Percentiles rank a stretch among this genome's conserved stretches.
Conservation (phyloP, 1,140 invertebrate genomes). For the Drosophila mayri region DNA sequence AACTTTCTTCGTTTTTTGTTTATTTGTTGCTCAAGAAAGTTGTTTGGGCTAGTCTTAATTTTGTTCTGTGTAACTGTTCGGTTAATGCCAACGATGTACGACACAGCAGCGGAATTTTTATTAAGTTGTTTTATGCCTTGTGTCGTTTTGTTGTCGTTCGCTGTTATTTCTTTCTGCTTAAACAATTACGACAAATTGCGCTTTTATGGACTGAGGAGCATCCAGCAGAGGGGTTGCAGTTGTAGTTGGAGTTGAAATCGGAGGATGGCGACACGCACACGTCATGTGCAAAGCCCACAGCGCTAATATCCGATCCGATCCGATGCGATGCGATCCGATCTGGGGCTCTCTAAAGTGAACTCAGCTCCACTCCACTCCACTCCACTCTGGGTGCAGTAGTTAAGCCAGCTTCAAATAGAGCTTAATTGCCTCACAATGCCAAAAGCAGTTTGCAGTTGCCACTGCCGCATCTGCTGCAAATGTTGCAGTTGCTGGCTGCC, state of each 20-base stretch:
- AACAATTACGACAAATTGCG: constrained; percentile 85
- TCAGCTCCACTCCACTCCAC: constrained; percentile 2
- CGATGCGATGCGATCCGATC: constrained; percentile 16
- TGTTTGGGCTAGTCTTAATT: not conserved
- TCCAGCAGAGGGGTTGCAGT: constrained; percentile 1
- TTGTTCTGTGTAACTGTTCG: not conserved
- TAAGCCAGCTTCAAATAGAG: constrained; percentile 55
- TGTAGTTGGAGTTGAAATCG: not conserved
- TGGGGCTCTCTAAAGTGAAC: constrained; percentile 24
- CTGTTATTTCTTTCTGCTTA: constrained; percentile 82
- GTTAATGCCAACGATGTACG: constrained; percentile 61
- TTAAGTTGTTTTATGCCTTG: constrained; percentile 82
- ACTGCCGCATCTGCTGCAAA: constrained; percentile 18
- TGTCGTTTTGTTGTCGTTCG: constrained; percentile 62
- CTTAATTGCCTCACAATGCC: constrained; percentile 75
- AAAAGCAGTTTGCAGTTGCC: constrained; percentile 58
- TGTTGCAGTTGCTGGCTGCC: constrained; percentile 18
- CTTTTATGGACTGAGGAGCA: constrained; percentile 75
- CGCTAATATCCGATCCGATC: constrained; percentile 70
- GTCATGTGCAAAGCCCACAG: constrained; percentile 74
- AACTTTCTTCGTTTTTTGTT: not conserved
- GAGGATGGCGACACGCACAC: constrained; percentile 53
- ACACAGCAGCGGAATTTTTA: constrained; percentile 81
- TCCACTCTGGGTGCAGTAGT: constrained; percentile 51
- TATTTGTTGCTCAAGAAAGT: not conserved